Evolutionary conservation across 2,888 invertebrate species (phyloP).

Genomic region (Trissolcus japonicus): DNA sequence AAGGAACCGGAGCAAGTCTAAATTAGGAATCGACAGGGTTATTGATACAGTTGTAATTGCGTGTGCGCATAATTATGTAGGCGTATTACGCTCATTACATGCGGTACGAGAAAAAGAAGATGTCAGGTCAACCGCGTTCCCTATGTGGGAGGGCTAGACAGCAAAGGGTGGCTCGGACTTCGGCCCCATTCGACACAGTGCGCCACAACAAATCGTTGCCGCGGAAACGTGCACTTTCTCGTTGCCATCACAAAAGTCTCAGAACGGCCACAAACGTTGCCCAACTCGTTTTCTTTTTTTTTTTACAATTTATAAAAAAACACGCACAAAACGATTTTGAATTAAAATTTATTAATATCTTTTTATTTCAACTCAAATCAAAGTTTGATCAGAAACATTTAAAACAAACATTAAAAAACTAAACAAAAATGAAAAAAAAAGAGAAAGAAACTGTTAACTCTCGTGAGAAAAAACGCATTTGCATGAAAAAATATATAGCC

Average conservation of each 20-base stretch:
- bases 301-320: too few species aligned
- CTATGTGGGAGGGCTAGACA: slow-evolving; percentile 7
- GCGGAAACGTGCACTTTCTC: slow-evolving; percentile 65
- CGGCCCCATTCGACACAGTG: slow-evolving; percentile 50
- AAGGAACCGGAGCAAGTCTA: not conserved
- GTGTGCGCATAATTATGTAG: slow-evolving; percentile 36
- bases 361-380: too few species aligned
- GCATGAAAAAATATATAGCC: too few species aligned
- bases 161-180: slow-evolving; percentile 34
- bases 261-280: slow-evolving; percentile 67
- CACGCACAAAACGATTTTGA: too few species aligned
- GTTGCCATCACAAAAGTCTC: slow-evolving; percentile 75
- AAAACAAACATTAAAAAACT: too few species aligned
- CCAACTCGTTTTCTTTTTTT: slow-evolving; percentile 32
- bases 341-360: too few species aligned
- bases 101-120: slow-evolving; percentile 31
- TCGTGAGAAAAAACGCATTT: too few species aligned
- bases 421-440: too few species aligned
- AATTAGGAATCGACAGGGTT: slow-evolving; percentile 9
- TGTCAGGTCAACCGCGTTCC: slow-evolving; percentile 36
- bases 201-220: slow-evolving; percentile 73
- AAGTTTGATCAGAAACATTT: too few species aligned
- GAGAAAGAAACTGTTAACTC: too few species aligned
- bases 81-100: slow-evolving; percentile 32
- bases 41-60: slow-evolving; percentile 36